A percentile compares a stretch with the other conserved stretches of the same genome.
Evolutionary conservation across 2,888 invertebrate genomes (phyloP).

Genomic region (Meandrusa payeni): DNA sequence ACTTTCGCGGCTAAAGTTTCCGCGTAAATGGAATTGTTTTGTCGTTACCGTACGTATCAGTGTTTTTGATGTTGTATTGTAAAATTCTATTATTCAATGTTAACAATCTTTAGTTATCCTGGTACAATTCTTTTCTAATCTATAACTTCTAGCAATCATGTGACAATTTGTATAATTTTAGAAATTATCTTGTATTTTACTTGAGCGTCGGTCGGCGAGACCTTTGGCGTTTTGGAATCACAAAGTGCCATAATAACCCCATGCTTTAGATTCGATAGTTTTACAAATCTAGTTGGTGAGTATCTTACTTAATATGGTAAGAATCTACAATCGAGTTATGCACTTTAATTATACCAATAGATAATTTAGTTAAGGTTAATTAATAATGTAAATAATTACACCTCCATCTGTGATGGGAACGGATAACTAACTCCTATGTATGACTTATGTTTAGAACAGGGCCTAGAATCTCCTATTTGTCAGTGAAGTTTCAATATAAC

Average conservation of each 20-base stretch:
- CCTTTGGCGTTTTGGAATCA: slow-evolving; percentile 16
- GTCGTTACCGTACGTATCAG: no score
- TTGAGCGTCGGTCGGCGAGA: slow-evolving; percentile 7
- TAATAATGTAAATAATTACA: slow-evolving; percentile 26
- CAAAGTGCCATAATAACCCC: slow-evolving; percentile 24
- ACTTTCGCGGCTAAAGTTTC: no score
- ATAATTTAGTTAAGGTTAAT: slow-evolving; percentile 23
- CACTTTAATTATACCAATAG: slow-evolving; percentile 25
- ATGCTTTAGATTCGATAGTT: slow-evolving; percentile 13
- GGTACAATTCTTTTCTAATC: no score
- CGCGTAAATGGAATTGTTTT: no score
- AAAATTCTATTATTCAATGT: slow-evolving; percentile 3
- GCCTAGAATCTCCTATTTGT: no score
- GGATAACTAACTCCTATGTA: no score
- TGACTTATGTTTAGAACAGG: no score
- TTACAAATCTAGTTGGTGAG: slow-evolving; percentile 1
- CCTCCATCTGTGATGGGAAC: slow-evolving; percentile 28
- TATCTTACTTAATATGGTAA: no score
- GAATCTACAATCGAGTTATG: slow-evolving; percentile 6
- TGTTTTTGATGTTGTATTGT: slow-evolving; percentile 18
- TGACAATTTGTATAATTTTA: no score
- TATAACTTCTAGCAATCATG: no score
- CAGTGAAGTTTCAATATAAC: no score
- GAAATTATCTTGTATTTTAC: background rate
- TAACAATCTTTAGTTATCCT: no score